Evolutionary conservation across 2,797 vertebrate species (phyloP).

Genomic region (Tangara arthus): DNA sequence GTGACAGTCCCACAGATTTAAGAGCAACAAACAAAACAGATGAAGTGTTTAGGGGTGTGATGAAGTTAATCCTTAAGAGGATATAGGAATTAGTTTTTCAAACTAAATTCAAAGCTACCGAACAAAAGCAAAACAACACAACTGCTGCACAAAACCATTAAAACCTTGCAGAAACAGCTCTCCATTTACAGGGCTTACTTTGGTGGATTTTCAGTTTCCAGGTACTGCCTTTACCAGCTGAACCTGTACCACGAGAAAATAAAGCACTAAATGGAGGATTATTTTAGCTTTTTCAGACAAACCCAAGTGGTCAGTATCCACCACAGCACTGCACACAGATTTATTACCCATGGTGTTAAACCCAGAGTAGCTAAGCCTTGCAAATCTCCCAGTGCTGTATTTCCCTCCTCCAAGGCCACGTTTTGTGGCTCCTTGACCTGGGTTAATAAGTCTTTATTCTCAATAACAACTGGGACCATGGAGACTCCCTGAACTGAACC

Average conservation of each 20-base stretch:
- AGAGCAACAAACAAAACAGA: slow-evolving; percentile 30
- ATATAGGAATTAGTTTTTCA: slow-evolving; percentile 30
- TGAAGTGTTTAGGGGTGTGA: neutral
- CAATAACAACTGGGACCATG: slow-evolving; percentile 31
- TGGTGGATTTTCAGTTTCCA: neutral
- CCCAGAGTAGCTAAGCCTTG: slow-evolving; percentile 34
- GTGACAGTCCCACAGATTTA: neutral
- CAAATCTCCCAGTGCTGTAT: neutral
- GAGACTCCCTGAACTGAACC: slow-evolving; percentile 27
- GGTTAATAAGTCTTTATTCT: slow-evolving; percentile 63
- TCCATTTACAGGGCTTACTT: neutral
- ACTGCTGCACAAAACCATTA: neutral
- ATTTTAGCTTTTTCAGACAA: slow-evolving; percentile 15
- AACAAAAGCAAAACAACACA: neutral
- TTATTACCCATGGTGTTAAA: slow-evolving; percentile 14
- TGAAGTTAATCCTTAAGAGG: slow-evolving; percentile 33
- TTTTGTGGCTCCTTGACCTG: slow-evolving; percentile 36
- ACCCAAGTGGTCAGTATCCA: neutral
- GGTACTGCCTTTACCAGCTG: neutral
- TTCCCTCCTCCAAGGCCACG: slow-evolving; percentile 32
- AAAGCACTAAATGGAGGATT: neutral
- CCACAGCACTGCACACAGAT: neutral
- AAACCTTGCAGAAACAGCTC: neutral
- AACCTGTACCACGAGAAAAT: neutral
- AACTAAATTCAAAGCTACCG: neutral